Base-by-base conservation (phyloP, 2,888 invertebrate genomes). In the Selenia dentaria region DNA sequence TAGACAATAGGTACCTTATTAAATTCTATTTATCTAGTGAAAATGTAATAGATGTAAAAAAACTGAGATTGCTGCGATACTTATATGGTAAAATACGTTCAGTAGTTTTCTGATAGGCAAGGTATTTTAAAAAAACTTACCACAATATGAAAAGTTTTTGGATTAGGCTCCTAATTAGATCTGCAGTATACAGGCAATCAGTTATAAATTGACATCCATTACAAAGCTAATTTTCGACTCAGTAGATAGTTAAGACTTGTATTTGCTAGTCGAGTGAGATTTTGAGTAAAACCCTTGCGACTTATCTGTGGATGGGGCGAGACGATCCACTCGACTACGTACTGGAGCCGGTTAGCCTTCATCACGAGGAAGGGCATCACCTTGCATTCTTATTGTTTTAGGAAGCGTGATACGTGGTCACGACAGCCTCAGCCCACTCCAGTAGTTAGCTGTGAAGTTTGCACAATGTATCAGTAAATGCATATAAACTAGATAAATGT, bases 401-500 rank as follows among this genome's bases (percentile, higher is more conserved):
- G 62, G 59, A 51, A 58, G 68, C 60, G 68, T 68, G 70, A 71
- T 57, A 57, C 59, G 64, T 51, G 66, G 56, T 70, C 74, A 68
- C 69, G 66, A 65, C 70, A 63, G 70, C 67, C 67, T 64, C 66
- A 54, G 69, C 65, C 65, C 72, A 70, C 69, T 74, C 74, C 76
- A 70, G 74, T 67, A n/a, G n/a, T 57, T 68, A 79, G 80, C 83
- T 84, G 83, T 76, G 82, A 76, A 83, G 77, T 74, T 76, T 77
- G 76, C 71, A 82, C 58, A 76, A 51, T 58, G 59, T 46, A 69
- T 77, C 67, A 79, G 60, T 70, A 59, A 63, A 59, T 55, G 56
- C 45, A 58, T 16, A 48, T 20, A 26, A 11, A 20, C 12, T 25
- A 31, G 25, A 39, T 16, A 24, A 32, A 16, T 1, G 2, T n/a